A percentile compares a stretch with the other conserved stretches of the same genome.
Evolutionary conservation across 2,888 invertebrate species (phyloP).

Genomic region (Ypsolopha scabrella): DNA sequence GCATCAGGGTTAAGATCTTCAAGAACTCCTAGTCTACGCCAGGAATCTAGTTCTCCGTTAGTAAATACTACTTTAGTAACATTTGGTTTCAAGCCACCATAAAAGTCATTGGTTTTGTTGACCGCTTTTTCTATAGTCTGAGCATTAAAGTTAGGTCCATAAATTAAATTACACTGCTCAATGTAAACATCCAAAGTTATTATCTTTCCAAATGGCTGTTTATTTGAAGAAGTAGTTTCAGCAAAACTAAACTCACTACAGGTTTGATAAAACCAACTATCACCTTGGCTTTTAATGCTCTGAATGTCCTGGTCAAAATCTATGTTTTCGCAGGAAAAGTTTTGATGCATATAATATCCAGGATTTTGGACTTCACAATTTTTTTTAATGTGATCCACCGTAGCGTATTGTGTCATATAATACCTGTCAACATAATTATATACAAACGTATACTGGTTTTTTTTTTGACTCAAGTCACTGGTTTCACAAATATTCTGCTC

Average conservation of each 20-base stretch:
- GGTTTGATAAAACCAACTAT: constrained; percentile 70
- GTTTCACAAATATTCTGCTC: constrained; percentile 43
- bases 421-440: constrained; percentile 20
- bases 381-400: constrained; percentile 22
- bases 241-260: constrained; percentile 84
- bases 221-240: constrained; percentile 70
- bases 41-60: constrained; percentile 72
- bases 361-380: constrained; percentile 24
- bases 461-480: constrained; percentile 31
- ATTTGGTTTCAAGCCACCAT: constrained; percentile 55
- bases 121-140: constrained; percentile 39
- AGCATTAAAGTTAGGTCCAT: constrained; percentile 33
- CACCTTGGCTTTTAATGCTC: constrained; percentile 56
- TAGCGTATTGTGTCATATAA: constrained; percentile 50
- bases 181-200: constrained; percentile 48
- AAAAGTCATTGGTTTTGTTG: constrained; percentile 51
- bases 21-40: constrained; percentile 63
- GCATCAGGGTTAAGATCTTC: constrained; percentile 46
- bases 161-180: constrained; percentile 44
- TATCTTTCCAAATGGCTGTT: constrained; percentile 69
- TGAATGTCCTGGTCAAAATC: constrained; percentile 19
- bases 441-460: constrained; percentile 47
- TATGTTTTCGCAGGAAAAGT: constrained; percentile 9
- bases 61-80: constrained; percentile 67
- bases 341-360: constrained; percentile 13